These are phyloP conservation scores for Delia radicum DNA, from an alignment of 1,140 invertebrate genomes.

Conservation along the genomic window DNA sequence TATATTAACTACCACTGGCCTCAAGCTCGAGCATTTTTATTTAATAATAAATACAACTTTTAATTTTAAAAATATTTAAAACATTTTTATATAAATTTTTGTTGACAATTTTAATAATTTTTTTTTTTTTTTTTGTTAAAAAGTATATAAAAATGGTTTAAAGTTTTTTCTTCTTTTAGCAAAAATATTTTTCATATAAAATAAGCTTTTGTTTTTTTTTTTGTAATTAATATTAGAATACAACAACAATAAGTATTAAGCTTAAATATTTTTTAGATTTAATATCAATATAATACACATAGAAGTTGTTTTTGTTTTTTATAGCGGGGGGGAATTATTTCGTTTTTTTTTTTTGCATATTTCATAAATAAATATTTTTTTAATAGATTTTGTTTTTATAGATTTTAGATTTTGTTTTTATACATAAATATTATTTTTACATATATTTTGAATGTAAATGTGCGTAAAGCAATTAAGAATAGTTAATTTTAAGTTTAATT, in stretches of 20 bases:
- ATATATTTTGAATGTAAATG: too few species aligned
- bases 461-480: too few species aligned
- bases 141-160: neutral
- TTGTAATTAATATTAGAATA: neutral
- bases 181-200: conserved; percentile 1
- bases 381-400: neutral
- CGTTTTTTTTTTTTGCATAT: neutral
- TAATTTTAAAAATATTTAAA: too few species aligned
- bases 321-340: neutral
- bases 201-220: neutral
- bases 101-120: neutral
- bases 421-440: neutral
- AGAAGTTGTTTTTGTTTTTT: neutral
- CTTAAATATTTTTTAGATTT: neutral
- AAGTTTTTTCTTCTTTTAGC: neutral
- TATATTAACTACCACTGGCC: too few species aligned
- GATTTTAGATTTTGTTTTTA: neutral
- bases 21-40: too few species aligned
- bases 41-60: too few species aligned
- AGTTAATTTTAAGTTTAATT: too few species aligned
- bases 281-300: conserved; percentile 2
- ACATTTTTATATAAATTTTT: too few species aligned
- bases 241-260: conserved; percentile 8
- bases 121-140: neutral
- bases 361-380: neutral